phyloP scores from a whole-genome alignment of 2,113 vertebrate genomes.

The Ammodytes dubius region DNA sequence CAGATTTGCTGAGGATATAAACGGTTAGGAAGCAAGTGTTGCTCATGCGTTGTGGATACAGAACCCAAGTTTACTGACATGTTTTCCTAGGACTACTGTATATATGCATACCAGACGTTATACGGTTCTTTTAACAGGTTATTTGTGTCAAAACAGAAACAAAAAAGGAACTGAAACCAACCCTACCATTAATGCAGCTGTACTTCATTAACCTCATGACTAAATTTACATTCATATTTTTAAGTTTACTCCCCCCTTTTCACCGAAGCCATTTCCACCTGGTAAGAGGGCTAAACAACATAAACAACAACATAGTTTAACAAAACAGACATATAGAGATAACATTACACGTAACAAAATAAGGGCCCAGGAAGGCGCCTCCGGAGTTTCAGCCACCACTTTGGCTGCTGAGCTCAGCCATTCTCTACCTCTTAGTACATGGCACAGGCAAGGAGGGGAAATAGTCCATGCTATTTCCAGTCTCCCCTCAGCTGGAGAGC shows the following conservation, averaged over 20 bases:
- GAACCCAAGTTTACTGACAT: slow-evolving; percentile 87
- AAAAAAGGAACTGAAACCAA: slow-evolving; percentile 76
- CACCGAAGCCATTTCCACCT: slow-evolving; percentile 79
- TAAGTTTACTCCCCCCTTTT: slow-evolving; percentile 76
- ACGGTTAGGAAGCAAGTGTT: slow-evolving; percentile 84
- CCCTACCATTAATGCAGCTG: slow-evolving; percentile 84
- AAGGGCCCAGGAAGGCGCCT: slow-evolving; percentile 67
- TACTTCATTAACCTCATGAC: slow-evolving; percentile 86
- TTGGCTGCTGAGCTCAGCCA: slow-evolving; percentile 71
- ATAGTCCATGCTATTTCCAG: slow-evolving; percentile 63
- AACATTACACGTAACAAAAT: slow-evolving; percentile 74
- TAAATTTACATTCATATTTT: slow-evolving; percentile 89
- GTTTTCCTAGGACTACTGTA: slow-evolving; percentile 87
- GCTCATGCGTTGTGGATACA: slow-evolving; percentile 87
- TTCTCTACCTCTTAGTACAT: slow-evolving; percentile 64
- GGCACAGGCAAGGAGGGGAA: slow-evolving; percentile 66
- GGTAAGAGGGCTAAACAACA: slow-evolving; percentile 82
- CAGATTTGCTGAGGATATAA: slow-evolving; percentile 80
- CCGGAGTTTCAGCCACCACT: slow-evolving; percentile 71
- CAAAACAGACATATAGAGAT: slow-evolving; percentile 75
- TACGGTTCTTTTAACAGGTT: slow-evolving; percentile 83
- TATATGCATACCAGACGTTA: slow-evolving; percentile 87
- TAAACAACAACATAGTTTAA: slow-evolving; percentile 81
- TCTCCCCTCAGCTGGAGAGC: slow-evolving; percentile 46
- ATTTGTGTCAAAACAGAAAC: slow-evolving; percentile 83